Conservation (phyloP, 2,113 vertebrate genomes). For the Lontra canadensis region DNA sequence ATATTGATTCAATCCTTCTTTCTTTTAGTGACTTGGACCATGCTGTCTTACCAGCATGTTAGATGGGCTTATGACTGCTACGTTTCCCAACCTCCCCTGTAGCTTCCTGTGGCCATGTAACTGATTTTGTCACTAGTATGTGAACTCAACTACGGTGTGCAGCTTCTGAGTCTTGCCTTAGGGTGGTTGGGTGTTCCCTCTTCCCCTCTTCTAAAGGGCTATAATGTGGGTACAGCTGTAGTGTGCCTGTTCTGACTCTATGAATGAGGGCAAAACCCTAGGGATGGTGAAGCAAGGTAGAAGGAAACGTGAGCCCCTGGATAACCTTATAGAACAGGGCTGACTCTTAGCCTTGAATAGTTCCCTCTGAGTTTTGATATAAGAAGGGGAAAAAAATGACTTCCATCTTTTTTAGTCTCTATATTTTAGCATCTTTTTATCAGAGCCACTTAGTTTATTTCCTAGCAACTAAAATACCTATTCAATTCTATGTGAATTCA, state of each 20-base stretch:
- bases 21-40: not conserved
- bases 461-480: not conserved
- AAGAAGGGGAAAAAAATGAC: not conserved
- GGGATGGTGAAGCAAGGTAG: not conserved
- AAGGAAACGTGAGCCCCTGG: not conserved
- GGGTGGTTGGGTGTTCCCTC: not conserved
- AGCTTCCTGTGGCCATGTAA: not conserved
- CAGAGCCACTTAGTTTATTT: not conserved
- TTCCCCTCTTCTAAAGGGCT: not conserved
- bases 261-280: not conserved
- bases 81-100: not conserved
- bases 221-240: not conserved
- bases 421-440: not conserved
- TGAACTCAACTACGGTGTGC: not conserved
- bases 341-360: not conserved
- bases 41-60: not conserved
- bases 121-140: not conserved
- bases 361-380: not conserved
- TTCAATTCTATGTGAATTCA: not conserved
- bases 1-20: not conserved
- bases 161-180: not conserved
- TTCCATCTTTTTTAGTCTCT: not conserved
- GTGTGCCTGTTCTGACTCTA: not conserved
- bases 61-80: not conserved
- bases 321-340: not conserved